Conservation (phyloP, 2,797 vertebrate species). For the Dendrocincla tyrannina region DNA sequence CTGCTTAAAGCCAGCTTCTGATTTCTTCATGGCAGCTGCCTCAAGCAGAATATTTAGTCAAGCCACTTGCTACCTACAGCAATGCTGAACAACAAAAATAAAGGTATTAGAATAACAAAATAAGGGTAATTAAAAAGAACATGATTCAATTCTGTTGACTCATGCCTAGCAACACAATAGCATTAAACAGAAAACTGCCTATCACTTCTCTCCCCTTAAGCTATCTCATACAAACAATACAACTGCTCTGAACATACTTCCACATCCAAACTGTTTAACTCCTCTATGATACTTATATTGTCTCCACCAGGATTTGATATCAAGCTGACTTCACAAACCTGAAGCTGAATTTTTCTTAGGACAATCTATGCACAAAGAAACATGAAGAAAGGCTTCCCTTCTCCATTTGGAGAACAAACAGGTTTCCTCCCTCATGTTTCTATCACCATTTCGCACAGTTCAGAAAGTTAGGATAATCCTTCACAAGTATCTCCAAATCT, state of each 20-base stretch:
- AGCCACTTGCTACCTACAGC: not conserved
- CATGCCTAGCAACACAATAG: not conserved
- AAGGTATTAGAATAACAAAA: not conserved
- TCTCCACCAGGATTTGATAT: not conserved
- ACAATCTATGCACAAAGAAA: not conserved
- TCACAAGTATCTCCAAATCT: not conserved
- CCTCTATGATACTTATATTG: not conserved
- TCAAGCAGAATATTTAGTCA: not conserved
- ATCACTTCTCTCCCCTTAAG: not conserved
- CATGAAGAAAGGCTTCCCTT: not conserved
- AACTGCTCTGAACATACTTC: not conserved
- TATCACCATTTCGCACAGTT: fast-evolving
- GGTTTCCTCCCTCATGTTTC: not conserved
- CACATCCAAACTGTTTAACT: not conserved
- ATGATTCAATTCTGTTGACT: not conserved
- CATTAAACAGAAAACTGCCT: not conserved
- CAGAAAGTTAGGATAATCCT: not conserved
- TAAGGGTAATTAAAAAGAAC: not conserved
- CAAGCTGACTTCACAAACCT: not conserved
- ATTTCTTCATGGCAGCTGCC: not conserved
- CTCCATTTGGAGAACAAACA: not conserved
- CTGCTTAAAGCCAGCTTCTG: not conserved
- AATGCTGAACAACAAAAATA: not conserved
- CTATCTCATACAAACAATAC: fast-evolving
- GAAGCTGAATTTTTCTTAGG: not conserved